A percentile compares a stretch with the other conserved stretches of the same genome.
These are phyloP conservation scores for Bergia sp. DNA, from an alignment of 92 coral and sea anemone genomes.

Conservation along the genomic window DNA sequence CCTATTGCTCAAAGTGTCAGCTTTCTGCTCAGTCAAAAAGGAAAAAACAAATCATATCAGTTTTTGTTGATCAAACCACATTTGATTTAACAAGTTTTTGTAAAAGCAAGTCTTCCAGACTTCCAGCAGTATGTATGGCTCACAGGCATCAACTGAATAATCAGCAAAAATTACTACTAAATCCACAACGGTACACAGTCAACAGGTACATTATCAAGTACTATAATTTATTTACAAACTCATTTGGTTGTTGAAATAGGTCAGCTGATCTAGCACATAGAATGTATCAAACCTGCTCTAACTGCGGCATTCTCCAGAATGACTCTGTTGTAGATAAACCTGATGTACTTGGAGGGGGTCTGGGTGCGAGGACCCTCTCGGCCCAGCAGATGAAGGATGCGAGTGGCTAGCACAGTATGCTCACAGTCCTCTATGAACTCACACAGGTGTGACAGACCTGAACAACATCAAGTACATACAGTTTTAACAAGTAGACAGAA, in stretches of 20 bases:
- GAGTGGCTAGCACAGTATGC: conserved; percentile 97
- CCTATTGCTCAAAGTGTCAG: too few relatives aligned
- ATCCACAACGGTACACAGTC: neutral
- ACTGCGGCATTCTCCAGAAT: conserved; percentile 99
- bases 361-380: conserved; percentile 98
- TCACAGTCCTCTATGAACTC: conserved; percentile 99
- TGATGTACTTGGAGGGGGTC: conserved; percentile 91
- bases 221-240: too few relatives aligned
- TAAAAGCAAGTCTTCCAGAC: too few relatives aligned
- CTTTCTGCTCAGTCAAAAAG: too few relatives aligned
- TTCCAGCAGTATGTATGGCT: too few relatives aligned
- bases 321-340: conserved; percentile 96
- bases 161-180: neutral
- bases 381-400: conserved; percentile 94
- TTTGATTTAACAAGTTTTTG: too few relatives aligned
- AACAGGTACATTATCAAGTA: neutral
- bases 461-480: neutral
- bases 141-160: too few relatives aligned
- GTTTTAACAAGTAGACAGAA: neutral
- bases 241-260: neutral
- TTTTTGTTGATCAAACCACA: too few relatives aligned
- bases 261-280: too few relatives aligned
- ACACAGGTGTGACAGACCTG: conserved; percentile 97
- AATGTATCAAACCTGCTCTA: conserved; percentile 78
- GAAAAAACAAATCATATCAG: too few relatives aligned